These are phyloP conservation scores for Xestia sexstrigata DNA, from an alignment of 2,888 invertebrate genomes.

Conservation along the genomic window DNA sequence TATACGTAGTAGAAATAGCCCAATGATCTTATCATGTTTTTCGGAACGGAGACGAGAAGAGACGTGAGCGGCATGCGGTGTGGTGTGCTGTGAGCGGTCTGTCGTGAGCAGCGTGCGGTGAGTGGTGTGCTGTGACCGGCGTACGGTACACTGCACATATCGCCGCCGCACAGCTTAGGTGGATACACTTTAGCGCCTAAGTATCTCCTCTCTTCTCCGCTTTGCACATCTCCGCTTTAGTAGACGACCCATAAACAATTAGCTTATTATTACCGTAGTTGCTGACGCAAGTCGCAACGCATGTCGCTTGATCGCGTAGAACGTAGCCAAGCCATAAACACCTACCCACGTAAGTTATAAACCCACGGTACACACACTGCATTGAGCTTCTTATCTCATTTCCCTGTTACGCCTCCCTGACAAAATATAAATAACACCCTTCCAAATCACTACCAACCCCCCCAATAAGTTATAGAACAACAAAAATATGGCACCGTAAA, in stretches of 20 bases:
- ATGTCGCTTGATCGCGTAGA: not conserved
- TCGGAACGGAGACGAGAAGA: no score
- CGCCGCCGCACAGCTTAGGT: no score
- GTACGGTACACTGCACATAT: no score
- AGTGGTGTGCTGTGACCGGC: no score
- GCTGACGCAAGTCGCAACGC: not conserved
- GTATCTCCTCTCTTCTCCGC: not conserved
- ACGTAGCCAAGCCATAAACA: not conserved
- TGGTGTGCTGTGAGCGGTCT: no score
- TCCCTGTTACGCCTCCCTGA: not conserved
- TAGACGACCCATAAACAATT: not conserved
- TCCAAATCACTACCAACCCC: conserved; percentile 50
- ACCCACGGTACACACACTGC: not conserved
- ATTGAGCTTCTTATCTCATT: not conserved
- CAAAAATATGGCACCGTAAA: conserved; percentile 67
- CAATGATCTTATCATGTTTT: no score
- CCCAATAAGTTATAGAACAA: conserved; percentile 65
- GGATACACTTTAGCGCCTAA: not conserved
- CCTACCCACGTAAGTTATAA: no score
- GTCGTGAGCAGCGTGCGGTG: no score
- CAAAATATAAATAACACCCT: conserved; percentile 23
- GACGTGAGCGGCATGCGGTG: no score
- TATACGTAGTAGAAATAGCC: no score
- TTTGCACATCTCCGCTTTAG: not conserved
- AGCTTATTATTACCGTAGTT: not conserved